Conservation (phyloP, 2,797 vertebrate species). For the Peromyscus nudipes region DNA sequence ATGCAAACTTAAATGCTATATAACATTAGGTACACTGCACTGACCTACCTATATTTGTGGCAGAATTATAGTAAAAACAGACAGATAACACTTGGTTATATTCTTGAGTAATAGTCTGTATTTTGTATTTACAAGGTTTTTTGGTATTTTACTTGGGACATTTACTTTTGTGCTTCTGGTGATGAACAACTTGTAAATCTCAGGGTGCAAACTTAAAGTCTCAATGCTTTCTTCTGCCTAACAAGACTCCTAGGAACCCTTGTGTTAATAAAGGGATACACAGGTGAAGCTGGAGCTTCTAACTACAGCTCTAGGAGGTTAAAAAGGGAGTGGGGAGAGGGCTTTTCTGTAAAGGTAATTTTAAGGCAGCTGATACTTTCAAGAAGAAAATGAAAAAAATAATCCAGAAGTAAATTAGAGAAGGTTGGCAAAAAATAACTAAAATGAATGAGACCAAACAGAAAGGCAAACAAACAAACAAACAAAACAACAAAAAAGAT, state of each 20-base stretch:
- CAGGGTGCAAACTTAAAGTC: neutral
- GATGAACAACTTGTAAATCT: slow-evolving; percentile 31
- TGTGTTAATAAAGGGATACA: neutral
- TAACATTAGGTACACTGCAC: slow-evolving; percentile 21
- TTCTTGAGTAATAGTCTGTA: neutral
- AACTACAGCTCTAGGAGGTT: neutral
- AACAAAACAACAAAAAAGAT: neutral
- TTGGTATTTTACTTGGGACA: neutral
- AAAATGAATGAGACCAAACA: slow-evolving; percentile 26
- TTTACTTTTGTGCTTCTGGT: slow-evolving; percentile 33
- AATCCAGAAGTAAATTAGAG: neutral
- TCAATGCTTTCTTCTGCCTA: slow-evolving; percentile 25
- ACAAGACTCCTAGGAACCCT: slow-evolving; percentile 47
- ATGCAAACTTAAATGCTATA: neutral
- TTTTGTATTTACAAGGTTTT: neutral
- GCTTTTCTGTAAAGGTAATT: neutral
- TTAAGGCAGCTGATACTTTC: neutral
- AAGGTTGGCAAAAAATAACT: neutral
- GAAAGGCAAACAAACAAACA: slow-evolving; percentile 28
- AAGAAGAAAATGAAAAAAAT: slow-evolving; percentile 53
- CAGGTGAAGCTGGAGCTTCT: neutral
- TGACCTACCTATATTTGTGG: neutral
- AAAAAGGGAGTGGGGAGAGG: neutral
- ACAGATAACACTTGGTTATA: slow-evolving; percentile 16
- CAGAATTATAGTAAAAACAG: neutral